Conservation (phyloP, 2,888 invertebrate genomes). For the Apodemia mormo region DNA sequence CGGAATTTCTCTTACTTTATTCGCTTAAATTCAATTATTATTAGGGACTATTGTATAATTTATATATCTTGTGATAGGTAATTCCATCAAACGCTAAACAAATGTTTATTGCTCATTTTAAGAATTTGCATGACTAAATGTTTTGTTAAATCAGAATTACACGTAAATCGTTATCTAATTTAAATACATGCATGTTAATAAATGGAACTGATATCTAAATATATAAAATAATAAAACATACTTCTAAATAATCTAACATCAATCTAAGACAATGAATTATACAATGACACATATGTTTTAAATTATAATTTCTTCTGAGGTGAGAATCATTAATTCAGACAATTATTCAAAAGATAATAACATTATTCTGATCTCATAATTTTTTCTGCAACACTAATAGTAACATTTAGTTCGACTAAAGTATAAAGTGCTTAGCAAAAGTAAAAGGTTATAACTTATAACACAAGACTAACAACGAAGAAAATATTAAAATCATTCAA, state of each 20-base stretch:
- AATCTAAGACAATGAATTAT: background rate
- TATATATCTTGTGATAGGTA: background rate
- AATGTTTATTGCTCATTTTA: no score
- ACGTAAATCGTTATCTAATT: background rate
- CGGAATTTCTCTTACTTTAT: background rate
- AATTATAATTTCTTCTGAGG: background rate
- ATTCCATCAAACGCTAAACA: background rate
- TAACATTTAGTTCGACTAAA: no score
- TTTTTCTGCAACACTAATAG: no score
- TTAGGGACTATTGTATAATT: background rate
- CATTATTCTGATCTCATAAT: no score
- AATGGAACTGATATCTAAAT: background rate
- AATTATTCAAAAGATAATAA: no score
- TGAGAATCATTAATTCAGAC: no score
- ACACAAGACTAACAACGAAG: no score
- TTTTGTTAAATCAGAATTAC: background rate
- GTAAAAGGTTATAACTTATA: no score
- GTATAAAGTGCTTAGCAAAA: no score
- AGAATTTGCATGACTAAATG: no score
- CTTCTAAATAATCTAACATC: background rate
- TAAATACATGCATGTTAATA: background rate
- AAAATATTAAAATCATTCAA: no score
- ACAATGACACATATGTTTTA: slow-evolving; percentile 14
- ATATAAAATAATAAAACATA: background rate
- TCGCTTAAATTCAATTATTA: no score